Base-by-base conservation (phyloP, 1,140 invertebrate genomes). In the Prorops nasuta region DNA sequence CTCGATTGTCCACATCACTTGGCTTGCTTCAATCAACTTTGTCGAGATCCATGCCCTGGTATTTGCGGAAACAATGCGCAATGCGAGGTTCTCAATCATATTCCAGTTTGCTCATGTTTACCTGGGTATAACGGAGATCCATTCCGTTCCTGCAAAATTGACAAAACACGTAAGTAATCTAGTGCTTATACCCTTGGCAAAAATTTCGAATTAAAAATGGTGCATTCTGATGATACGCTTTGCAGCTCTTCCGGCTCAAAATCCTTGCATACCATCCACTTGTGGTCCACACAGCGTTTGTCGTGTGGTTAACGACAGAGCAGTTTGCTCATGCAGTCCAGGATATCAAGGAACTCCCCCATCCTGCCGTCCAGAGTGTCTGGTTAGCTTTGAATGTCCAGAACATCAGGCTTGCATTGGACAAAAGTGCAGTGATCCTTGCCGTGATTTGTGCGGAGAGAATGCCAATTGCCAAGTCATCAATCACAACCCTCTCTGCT, bases 401-500 rank as follows among this genome's bases (percentile, higher is more conserved):
- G 80, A 80, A 21, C 77, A 86, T 46, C 77, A 86, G 66, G 86
- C 89, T 34, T 93, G 90, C 57, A 89, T 92, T 43, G 82, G 86
- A 52, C 84, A 87, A 56, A 91, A 90, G 67, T 93, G 90, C 66
- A 79, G 78, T 41, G 89, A 93, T 77, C 91, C 91, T 4, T 95
- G 91, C 58, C 77, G 82, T 12, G 86, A 86, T 38, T 86, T 85
- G 7, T 94, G 91, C 67, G 91, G 90, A 3, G 75, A 86, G 10
- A 85, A 89, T 59, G 88, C 91, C 21, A 76, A 84, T 24, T 94
- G 91, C 52, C 84, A 87, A 60, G 88, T 92, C 1, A 81, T 86
- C 42, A 88, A 90, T 61, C 92, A 94, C 64, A 90, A 91, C 69
- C 89, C 90, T 0, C 88, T 92, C 39, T 94, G 91, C 56, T 88